A percentile compares a stretch with the other conserved stretches of the same genome.
Evolutionary conservation across 1,140 invertebrate species (phyloP).

Genomic region (Anastrepha ludens): DNA sequence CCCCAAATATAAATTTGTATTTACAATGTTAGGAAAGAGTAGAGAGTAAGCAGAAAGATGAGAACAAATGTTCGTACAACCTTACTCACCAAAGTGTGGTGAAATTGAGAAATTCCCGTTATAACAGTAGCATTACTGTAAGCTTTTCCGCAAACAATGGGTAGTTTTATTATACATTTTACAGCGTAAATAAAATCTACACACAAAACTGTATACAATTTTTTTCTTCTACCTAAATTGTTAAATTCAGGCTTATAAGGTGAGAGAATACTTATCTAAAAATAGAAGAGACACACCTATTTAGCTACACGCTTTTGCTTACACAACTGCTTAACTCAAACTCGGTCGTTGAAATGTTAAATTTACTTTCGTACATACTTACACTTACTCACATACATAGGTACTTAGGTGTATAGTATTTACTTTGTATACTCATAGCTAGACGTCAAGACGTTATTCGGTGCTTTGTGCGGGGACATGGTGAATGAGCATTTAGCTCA

Average conservation of each 20-base stretch:
- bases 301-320: background rate
- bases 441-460: background rate
- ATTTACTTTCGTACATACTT: background rate
- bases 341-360: background rate
- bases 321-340: background rate
- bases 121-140: background rate
- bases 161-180: background rate
- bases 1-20: background rate
- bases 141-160: background rate
- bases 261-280: background rate
- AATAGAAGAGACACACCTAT: background rate
- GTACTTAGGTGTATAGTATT: background rate
- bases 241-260: background rate
- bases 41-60: no score
- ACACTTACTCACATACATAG: background rate
- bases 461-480: background rate
- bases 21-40: no score
- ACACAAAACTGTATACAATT: background rate
- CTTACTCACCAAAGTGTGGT: background rate
- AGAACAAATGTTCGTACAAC: background rate
- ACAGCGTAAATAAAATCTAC: background rate
- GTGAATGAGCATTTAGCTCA: slow-evolving; percentile 40
- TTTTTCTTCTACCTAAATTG: slow-evolving; percentile 13
- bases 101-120: slow-evolving; percentile 20
- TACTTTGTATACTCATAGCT: background rate